Base-by-base conservation (phyloP, 2,113 vertebrate species). In the Nothobranchius furzeri region DNA sequence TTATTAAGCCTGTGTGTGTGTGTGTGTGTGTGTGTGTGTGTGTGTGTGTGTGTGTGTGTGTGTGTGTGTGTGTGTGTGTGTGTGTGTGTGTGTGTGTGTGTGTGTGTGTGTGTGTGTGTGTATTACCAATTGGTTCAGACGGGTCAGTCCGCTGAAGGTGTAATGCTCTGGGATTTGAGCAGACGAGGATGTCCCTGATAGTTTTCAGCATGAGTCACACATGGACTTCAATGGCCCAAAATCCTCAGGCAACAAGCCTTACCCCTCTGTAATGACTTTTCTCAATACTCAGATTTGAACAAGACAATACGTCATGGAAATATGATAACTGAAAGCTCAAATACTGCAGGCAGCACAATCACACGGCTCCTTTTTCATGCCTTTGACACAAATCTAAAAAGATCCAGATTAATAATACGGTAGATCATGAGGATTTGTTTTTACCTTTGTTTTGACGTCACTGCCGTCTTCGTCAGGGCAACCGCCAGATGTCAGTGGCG, bases 111-210 rank as follows among this genome's bases (percentile, higher is more conserved):
- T 20, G 20, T 20, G 20, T 20, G 20, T 63, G 49, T 74, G 67
- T 9, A 60, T 49, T 63, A 56, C 63, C 70, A 77, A 71, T 73
- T 85, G 76, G 60, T 68, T 63, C 47, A 79, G 72, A 68, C 71
- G 61, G 88, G 79, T 83, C 84, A 85, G 78, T 51, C 70, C 47
- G 77, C 60, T 25, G 67, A 73, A 56, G 76, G 67, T 64, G 79
- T 86, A 90, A 91, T 76, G 85, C 83, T 13, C 47, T 78, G 80
- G 87, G 85, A 89, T 91, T 92, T 88, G 83, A 85, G 74, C 73
- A 69, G 87, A 88, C 90, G 87, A 92, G 90, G 84, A 90, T 89
- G 87, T 88, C 89, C 90, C 80, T 76, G 85, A 87, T 85, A 83
- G 85, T 87, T 89, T 91, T 78, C 74, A 85, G 79, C 77, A 82